Evolutionary conservation across 2,888 invertebrate species (phyloP), one percentile per base, ranked within the genome.

Genomic region (Gryllus longicercus): DNA sequence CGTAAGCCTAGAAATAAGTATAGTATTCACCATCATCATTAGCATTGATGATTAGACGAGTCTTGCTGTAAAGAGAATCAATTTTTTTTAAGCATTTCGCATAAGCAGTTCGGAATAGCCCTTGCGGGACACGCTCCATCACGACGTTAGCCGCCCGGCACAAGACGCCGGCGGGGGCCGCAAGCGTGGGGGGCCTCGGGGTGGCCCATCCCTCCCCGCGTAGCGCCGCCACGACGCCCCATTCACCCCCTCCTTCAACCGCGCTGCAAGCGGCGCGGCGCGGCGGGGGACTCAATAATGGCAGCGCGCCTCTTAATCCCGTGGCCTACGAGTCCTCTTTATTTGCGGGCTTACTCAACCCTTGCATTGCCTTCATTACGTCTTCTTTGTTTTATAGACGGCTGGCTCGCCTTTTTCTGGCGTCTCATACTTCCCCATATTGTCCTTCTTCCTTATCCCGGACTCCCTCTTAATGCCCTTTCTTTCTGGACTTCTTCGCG

Each of bases 281-380:
- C 63, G 14, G 14, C 16, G 63, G n/a, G n/a, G 63, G 63, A 63
- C 63, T 63, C 63, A 63, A 63, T 63, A 63, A 63, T 63, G 63
- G 63, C 63, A 63, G 63, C 63, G 63, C n/a, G 63, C 63, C 63
- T 63, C 63, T 63, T 63, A 63, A 63, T 63, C 63, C 63, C 63
- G n/a, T 63, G 63, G 63, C 63, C 63, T 63, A 63, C 63, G 63
- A 63, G 63, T 63, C 12, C 63, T 63, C 63, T 63, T 63, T 63
- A 63, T 63, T 63, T 63, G 63, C 63, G 63, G 63, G 63, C 63
- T 63, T 63, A 63, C 63, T 63, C 63, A 63, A 63, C 63, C 63
- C 63, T 63, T 63, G 63, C 63, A 63, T 63, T 63, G 63, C 63
- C 63, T 63, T 63, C 63, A 63, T 63, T 63, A 63, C 63, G 63